Evolutionary conservation across 2,888 invertebrate species (phyloP).

Genomic region (Arrhopalites spinosus): DNA sequence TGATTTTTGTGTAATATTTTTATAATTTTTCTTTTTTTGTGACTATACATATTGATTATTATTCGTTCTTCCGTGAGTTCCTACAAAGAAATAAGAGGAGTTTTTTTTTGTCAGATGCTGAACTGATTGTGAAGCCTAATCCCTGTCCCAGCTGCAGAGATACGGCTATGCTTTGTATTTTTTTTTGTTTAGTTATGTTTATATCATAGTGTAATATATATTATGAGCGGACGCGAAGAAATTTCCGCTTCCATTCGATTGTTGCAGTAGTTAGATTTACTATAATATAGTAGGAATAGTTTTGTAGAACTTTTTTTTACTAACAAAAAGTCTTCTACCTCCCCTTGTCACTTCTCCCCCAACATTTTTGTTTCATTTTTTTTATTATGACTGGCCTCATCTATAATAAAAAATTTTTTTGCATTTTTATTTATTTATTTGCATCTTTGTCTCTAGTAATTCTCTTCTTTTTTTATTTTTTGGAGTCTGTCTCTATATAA

Average conservation of each 20-base stretch:
- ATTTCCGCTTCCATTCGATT: conserved; percentile 39
- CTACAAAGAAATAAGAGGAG: conserved; percentile 40
- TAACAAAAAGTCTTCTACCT: conserved; percentile 39
- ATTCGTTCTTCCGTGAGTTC: conserved; percentile 42
- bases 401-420: not conserved
- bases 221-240: conserved; percentile 41
- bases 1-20: too few relatives aligned
- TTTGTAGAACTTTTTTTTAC: conserved; percentile 32
- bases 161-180: conserved; percentile 42
- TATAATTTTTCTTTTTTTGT: too few relatives aligned
- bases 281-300: conserved; percentile 32
- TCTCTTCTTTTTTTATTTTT: not conserved
- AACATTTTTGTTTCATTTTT: conserved; percentile 16
- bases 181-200: conserved; percentile 36
- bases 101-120: conserved; percentile 43
- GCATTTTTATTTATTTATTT: conserved; percentile 14
- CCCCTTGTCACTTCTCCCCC: conserved; percentile 28
- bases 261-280: conserved; percentile 39
- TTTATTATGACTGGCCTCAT: conserved; percentile 30
- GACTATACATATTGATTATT: not conserved
- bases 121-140: conserved; percentile 46
- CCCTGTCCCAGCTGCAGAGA: conserved; percentile 51
- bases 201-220: conserved; percentile 37
- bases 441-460: conserved; percentile 23
- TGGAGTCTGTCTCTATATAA: not conserved